phyloP scores from a whole-genome alignment of 1,140 invertebrate species.

The Solen grandis region DNA sequence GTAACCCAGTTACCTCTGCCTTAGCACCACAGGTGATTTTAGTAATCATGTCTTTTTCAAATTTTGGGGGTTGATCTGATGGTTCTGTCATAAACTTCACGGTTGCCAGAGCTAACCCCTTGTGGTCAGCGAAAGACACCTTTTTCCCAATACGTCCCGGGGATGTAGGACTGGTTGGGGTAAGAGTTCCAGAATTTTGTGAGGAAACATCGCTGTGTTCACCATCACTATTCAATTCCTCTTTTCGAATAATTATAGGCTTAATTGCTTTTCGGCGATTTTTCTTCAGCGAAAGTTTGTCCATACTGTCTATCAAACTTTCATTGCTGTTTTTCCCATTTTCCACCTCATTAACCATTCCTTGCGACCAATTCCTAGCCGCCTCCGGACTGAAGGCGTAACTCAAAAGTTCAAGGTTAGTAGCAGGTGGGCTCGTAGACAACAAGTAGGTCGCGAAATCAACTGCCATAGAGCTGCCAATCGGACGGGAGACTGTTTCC shows the following conservation, averaged over 20 bases:
- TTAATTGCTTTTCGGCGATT: slow-evolving; percentile 50
- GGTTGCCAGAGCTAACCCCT: slow-evolving; percentile 91
- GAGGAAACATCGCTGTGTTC: slow-evolving; percentile 49
- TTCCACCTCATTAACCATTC: too few relatives aligned
- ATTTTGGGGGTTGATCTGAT: slow-evolving; percentile 90
- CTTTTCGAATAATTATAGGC: slow-evolving; percentile 68
- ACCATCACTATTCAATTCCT: slow-evolving; percentile 48
- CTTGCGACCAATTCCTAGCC: slow-evolving; percentile 16
- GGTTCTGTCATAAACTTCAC: slow-evolving; percentile 93
- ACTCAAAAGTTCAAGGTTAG: slow-evolving; percentile 69
- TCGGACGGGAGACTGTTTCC: slow-evolving; percentile 54
- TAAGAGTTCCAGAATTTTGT: slow-evolving; percentile 45
- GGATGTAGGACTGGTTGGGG: slow-evolving; percentile 65
- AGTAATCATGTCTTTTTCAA: slow-evolving; percentile 70
- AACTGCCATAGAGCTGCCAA: slow-evolving; percentile 67
- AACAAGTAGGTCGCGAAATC: slow-evolving; percentile 74
- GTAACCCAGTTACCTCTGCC: slow-evolving; percentile 69
- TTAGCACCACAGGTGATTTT: slow-evolving; percentile 67
- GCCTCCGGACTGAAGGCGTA: slow-evolving; percentile 46
- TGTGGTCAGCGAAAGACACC: slow-evolving; percentile 96
- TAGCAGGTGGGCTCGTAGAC: slow-evolving; percentile 72
- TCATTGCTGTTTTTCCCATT: background rate
- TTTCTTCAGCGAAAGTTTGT: background rate
- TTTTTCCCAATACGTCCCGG: slow-evolving; percentile 86
- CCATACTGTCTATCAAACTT: background rate